Evolutionary conservation across 2,797 vertebrate species (phyloP), one percentile per base, ranked within the genome.

Genomic region (Eidolon dupreanum): DNA sequence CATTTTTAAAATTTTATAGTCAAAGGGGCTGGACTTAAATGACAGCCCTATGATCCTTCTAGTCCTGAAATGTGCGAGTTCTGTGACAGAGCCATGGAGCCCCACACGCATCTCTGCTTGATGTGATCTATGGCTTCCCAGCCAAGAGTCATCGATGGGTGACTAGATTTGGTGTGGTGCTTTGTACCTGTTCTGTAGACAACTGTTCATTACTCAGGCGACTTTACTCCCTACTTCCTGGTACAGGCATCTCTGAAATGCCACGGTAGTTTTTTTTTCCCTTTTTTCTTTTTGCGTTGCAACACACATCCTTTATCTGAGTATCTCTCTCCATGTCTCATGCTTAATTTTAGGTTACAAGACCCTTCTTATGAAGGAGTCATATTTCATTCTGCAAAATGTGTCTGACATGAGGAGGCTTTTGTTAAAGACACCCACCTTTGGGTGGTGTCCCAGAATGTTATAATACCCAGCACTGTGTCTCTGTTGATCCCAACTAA

Each of bases 31-130:
- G 73, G 33, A 83, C 51, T 66, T 82, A 66, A 77, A 66, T 15
- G 75, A 36, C 38, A 71, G 12, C n/a, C n/a, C 31, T 53, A 17
- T 77, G 75, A 24, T 51, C 53, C 59, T 24, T 55, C n/a, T 2
- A 10, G 6, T 38, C 55, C 63, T 63, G 74, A 93, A 19, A 71
- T 41, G 28, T 10, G 41, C 61, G 3, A 3, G 28, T 65, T 57
- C 77, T 28, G 31, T 7, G 28, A 26, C 46, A n/a, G 66, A 33
- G 11, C 19, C 3, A 0, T 1, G 24, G 65, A 6, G 0, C 11
- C 43, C 5, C 1, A 2, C 0, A 4, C 22, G 2, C 0, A 0
- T 65, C 68, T 65, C 46, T 71, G 24, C 49, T 38, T 13, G 26
- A 31, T 88, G 57, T 43, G 20, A 24, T 53, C 38, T n/a, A n/a